Evolutionary conservation across 2,888 invertebrate species (phyloP).

Genomic region (Pterostichus madidus): DNA sequence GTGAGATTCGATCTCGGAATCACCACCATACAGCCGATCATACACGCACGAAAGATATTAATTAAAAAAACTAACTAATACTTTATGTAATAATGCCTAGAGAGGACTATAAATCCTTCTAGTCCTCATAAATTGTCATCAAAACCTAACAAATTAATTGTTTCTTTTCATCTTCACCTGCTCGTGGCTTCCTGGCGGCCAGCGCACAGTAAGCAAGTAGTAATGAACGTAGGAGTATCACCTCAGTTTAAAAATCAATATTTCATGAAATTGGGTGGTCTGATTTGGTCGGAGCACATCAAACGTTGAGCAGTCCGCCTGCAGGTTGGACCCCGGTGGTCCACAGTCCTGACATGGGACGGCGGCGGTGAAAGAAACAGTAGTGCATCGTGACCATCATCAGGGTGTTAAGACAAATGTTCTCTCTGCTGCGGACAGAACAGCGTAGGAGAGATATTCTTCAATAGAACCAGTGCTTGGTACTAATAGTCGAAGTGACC

Average conservation of each 20-base stretch:
- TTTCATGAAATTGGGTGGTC: constrained; percentile 65
- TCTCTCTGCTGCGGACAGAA: not conserved
- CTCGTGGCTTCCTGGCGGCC: constrained; percentile 7
- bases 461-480: too few relatives aligned
- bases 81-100: not conserved
- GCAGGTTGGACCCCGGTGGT: constrained; percentile 56
- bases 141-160: constrained; percentile 16
- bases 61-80: constrained; percentile 20
- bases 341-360: constrained; percentile 16
- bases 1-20: too few relatives aligned
- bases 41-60: not conserved
- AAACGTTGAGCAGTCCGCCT: constrained; percentile 30
- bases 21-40: too few relatives aligned
- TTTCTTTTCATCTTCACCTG: constrained; percentile 18
- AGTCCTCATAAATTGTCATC: constrained; percentile 42
- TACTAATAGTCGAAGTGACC: too few relatives aligned
- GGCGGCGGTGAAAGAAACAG: constrained; percentile 5
- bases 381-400: constrained; percentile 23
- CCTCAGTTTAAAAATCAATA: constrained; percentile 63
- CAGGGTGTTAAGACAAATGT: constrained; percentile 52
- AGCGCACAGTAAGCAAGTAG: constrained; percentile 44
- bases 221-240: constrained; percentile 59
- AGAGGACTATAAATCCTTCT: constrained; percentile 31
- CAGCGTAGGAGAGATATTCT: too few relatives aligned
- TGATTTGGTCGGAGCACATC: constrained; percentile 34